Evolutionary conservation across 2,888 invertebrate species (phyloP).

Genomic region (Volucella zonaria): DNA sequence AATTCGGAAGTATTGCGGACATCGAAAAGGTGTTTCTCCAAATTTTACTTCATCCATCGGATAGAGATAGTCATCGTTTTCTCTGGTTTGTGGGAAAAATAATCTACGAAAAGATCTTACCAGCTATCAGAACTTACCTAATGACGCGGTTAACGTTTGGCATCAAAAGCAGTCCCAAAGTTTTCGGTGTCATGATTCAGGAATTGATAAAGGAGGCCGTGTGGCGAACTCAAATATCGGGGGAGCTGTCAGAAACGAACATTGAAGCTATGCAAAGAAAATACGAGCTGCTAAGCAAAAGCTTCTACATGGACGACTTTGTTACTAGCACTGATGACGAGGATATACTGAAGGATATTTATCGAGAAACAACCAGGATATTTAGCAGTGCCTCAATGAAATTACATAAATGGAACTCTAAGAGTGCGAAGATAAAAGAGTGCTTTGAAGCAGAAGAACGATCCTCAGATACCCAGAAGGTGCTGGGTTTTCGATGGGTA

Average conservation of each 20-base stretch:
- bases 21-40: background rate
- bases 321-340: background rate
- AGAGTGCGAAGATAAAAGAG: conserved; percentile 1
- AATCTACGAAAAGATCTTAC: background rate
- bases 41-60: conserved; percentile 4
- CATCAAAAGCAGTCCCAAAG: conserved; percentile 1
- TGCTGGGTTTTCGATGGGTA: too few species aligned
- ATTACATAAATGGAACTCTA: background rate
- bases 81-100: background rate
- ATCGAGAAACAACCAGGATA: background rate
- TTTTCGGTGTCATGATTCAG: background rate
- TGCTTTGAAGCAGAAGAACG: background rate
- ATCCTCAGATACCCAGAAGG: background rate
- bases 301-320: background rate
- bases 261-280: background rate
- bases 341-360: too few species aligned
- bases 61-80: background rate
- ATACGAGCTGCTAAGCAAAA: too few species aligned
- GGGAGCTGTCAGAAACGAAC: background rate
- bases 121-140: conserved; percentile 6
- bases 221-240: background rate
- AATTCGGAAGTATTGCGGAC: background rate
- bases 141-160: conserved; percentile 4
- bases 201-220: background rate
- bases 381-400: background rate